A percentile compares a stretch with the other conserved stretches of the same genome.
These are phyloP conservation scores for Rhabdornis inornatus DNA, from an alignment of 2,113 vertebrate species.

Conservation along the genomic window DNA sequence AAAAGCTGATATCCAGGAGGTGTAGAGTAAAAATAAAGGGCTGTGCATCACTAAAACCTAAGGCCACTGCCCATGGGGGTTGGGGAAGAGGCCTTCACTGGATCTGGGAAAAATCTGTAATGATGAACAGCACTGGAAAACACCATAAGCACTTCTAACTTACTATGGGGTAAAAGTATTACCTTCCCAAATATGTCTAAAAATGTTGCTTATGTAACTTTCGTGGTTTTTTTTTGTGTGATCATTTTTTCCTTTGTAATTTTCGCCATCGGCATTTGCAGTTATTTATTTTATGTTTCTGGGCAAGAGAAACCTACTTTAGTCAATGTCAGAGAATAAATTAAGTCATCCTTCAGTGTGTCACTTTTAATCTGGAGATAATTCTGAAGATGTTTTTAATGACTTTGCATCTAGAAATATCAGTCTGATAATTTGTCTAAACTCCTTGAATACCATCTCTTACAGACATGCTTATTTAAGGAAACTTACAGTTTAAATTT, in stretches of 20 bases:
- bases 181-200: not conserved
- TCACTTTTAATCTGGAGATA: not conserved
- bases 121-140: not conserved
- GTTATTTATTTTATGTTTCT: not conserved
- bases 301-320: not conserved
- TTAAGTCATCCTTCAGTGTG: not conserved
- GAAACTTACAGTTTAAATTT: not conserved
- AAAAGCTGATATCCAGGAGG: not conserved
- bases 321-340: not conserved
- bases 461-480: not conserved
- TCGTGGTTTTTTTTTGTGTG: not conserved
- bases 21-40: not conserved
- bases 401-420: not conserved
- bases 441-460: not conserved
- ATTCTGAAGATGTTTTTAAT: conserved; percentile 2
- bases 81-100: not conserved
- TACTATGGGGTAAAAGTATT: fast-evolving
- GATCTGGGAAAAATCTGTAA: not conserved
- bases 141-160: not conserved
- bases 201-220: not conserved
- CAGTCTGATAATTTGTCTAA: not conserved
- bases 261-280: not conserved
- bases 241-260: not conserved
- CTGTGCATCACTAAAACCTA: not conserved
- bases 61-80: fast-evolving